phyloP scores from a whole-genome alignment of 2,113 vertebrate genomes.

The Clarias magur region DNA sequence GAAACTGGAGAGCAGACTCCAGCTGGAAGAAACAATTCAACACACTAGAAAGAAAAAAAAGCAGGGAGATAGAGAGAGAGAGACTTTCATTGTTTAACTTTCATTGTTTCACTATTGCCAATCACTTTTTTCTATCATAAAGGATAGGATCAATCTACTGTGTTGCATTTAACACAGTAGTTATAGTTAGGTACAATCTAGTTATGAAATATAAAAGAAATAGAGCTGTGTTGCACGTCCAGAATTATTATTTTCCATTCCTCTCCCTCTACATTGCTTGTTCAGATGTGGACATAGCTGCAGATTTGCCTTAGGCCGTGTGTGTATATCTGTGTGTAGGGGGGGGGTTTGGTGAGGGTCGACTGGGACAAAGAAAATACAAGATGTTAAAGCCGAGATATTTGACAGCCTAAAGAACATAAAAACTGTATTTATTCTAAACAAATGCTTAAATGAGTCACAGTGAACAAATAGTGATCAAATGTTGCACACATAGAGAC shows the following conservation, averaged over 20 bases:
- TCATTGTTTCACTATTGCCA: not conserved
- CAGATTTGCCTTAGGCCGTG: slow-evolving; percentile 18
- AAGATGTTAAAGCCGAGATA: not conserved
- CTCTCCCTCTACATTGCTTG: slow-evolving; percentile 25
- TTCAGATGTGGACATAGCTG: slow-evolving; percentile 41
- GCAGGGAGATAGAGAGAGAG: slow-evolving; percentile 11
- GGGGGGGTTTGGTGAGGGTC: too few species aligned
- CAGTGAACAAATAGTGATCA: not conserved
- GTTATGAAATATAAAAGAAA: not conserved
- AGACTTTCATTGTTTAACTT: slow-evolving; percentile 1
- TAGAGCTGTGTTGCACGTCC: not conserved
- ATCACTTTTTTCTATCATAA: not conserved
- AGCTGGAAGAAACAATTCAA: slow-evolving; percentile 83
- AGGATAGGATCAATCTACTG: not conserved
- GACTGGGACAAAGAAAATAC: not conserved
- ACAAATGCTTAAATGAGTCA: not conserved
- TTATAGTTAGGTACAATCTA: too few species aligned
- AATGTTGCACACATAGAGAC: not conserved
- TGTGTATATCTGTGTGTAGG: slow-evolving; percentile 30
- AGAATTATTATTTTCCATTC: not conserved
- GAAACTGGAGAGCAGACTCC: slow-evolving; percentile 75
- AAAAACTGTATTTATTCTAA: not conserved
- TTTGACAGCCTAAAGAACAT: not conserved
- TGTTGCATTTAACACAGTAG: not conserved
- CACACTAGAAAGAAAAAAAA: slow-evolving; percentile 48